Evolutionary conservation across 2,888 invertebrate species (phyloP), one percentile per base, ranked within the genome.

Genomic region (Priocnemis perturbator): DNA sequence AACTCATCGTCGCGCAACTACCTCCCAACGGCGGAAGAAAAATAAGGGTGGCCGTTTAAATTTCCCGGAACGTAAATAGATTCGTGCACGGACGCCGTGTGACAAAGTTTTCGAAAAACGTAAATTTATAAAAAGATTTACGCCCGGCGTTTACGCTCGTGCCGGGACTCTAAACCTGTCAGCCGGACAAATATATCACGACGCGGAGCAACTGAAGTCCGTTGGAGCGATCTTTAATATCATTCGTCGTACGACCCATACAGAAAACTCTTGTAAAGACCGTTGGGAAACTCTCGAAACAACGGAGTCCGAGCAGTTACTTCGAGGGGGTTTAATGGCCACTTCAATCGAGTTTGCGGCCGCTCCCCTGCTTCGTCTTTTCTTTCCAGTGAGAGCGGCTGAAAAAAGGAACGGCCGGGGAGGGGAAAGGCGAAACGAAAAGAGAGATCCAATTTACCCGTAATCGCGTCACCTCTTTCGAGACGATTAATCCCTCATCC

Each of bases 401-500:
- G 26, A 26, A 26, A 26, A 26, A 26, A 26, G 56, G 63, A 52
- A 64, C n/a, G n/a, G n/a, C n/a, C n/a, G 11, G 4, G 37, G 37
- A 9, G 63, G 61, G 55, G 60, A 50, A 50, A 69, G 65, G 65
- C 59, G 59, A 57, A 60, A 66, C 69, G 81, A 71, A 77, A 79
- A 71, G 71, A 70, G 73, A 77, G 71, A 81, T 81, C 75, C 78
- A 81, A 81, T 81, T 79, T 79, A 81, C 77, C 67, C 72, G 77
- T 81, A 81, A 81, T 80, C 80, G 79, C 77, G 78, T 80, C 81
- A 81, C 77, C 81, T 73, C 74, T 77, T 75, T 74, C 70, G 67
- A 71, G 55, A 61, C 77, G 79, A 81, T 82, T 81, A 81, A 79
- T 81, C 73, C 73, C 69, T 66, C 66, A 60, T 74, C 67, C 23